phyloP scores from a whole-genome alignment of 1,140 invertebrate species.

The Brachionus angularis region DNA sequence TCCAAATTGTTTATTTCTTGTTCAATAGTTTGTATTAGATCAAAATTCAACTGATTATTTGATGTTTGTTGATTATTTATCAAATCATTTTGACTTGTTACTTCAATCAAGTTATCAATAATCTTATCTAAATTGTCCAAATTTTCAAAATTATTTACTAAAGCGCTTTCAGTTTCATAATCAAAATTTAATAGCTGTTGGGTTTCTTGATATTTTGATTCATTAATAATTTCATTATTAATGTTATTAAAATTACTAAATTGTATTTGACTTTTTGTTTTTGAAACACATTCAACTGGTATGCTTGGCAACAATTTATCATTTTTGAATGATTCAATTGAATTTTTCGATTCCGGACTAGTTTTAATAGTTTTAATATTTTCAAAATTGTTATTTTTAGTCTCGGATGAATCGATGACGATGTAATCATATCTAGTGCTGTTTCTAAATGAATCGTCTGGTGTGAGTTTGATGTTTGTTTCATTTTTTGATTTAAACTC shows the following conservation, averaged over 20 bases:
- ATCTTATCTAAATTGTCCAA: too few relatives aligned
- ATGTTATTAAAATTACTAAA: neutral
- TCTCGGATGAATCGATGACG: neutral
- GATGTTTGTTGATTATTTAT: too few relatives aligned
- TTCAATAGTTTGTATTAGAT: too few relatives aligned
- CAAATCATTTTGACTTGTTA: too few relatives aligned
- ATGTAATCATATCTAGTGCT: neutral
- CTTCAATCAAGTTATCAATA: too few relatives aligned
- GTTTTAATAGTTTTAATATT: neutral
- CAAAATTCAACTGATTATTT: too few relatives aligned
- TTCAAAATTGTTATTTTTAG: neutral
- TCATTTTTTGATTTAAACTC: neutral
- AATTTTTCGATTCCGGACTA: neutral
- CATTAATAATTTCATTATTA: neutral
- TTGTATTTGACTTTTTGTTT: neutral
- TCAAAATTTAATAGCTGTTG: too few relatives aligned
- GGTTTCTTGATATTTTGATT: neutral
- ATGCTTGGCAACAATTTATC: too few relatives aligned
- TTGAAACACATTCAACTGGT: neutral
- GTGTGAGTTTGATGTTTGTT: neutral
- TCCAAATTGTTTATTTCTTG: too few relatives aligned
- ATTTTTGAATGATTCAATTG: neutral
- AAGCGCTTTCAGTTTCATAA: too few relatives aligned
- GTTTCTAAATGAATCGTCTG: too few relatives aligned
- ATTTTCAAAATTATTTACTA: too few relatives aligned